Evolutionary conservation across 2,888 invertebrate species (phyloP).

Genomic region (Chloroclysta siterata): DNA sequence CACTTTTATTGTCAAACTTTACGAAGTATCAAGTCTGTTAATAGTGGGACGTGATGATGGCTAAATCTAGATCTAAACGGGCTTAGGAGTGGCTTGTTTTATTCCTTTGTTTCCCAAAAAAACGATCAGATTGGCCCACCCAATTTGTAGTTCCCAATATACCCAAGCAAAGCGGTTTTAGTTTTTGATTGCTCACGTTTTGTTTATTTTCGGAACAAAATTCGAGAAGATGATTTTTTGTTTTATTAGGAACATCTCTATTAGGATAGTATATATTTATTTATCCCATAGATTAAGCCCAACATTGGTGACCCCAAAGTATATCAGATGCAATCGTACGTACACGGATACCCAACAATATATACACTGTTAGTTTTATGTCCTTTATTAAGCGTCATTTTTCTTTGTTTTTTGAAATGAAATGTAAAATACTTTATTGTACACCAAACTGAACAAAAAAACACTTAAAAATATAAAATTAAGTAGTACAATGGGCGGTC

Average conservation of each 20-base stretch:
- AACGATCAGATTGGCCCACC: slow-evolving; percentile 6
- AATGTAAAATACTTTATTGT: too few species aligned
- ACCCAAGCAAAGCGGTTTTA: background rate
- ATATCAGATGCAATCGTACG: too few species aligned
- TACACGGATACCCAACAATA: too few species aligned
- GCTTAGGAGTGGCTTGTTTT: slow-evolving; percentile 10
- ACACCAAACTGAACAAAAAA: too few species aligned
- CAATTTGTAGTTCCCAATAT: slow-evolving; percentile 7
- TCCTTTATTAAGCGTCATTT: too few species aligned
- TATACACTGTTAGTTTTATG: too few species aligned
- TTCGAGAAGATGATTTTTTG: background rate
- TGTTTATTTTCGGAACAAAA: slow-evolving; percentile 8
- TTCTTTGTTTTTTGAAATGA: too few species aligned
- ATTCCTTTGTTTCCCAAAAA: background rate
- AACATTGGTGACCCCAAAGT: background rate
- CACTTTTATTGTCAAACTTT: slow-evolving; percentile 55
- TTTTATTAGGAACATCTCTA: background rate
- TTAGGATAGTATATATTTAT: background rate
- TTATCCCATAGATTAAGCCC: background rate
- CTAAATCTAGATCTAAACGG: slow-evolving; percentile 20
- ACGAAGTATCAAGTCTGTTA: slow-evolving; percentile 45
- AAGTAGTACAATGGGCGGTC: too few species aligned
- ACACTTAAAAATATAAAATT: too few species aligned
- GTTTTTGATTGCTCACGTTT: background rate
- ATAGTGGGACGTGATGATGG: slow-evolving; percentile 23